These are phyloP conservation scores for Conger conger DNA, from an alignment of 2,113 vertebrate genomes.

Conservation along the genomic window DNA sequence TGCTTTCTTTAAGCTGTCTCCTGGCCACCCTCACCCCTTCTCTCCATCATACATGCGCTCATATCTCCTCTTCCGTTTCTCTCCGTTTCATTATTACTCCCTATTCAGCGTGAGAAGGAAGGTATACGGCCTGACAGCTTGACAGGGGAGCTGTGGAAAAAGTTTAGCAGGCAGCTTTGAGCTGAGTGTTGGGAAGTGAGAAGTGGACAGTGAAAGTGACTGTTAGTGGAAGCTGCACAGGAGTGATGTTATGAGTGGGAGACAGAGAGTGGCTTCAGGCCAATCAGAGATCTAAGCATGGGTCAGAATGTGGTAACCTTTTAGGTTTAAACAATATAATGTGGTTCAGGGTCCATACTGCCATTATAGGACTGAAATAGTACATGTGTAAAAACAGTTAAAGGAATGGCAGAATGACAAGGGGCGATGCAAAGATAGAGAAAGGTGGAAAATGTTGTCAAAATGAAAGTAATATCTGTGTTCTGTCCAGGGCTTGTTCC, in stretches of 20 bases:
- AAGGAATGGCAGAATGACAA: neutral
- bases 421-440: too few relatives aligned
- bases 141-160: neutral
- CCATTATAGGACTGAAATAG: neutral
- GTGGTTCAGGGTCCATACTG: neutral
- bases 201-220: neutral
- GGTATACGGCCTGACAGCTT: constrained; percentile 8
- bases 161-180: neutral
- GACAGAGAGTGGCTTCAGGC: neutral
- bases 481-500: too few relatives aligned
- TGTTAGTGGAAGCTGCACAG: neutral
- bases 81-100: neutral
- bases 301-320: neutral
- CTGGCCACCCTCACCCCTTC: neutral
- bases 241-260: neutral
- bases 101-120: neutral
- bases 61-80: neutral
- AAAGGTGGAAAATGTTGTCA: too few relatives aligned
- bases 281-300: neutral
- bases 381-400: neutral
- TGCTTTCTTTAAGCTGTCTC: constrained; percentile 11
- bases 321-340: neutral
- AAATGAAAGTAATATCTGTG: too few relatives aligned
- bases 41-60: neutral
- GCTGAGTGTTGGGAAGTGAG: neutral